Evolutionary conservation across 2,888 invertebrate species (phyloP).

Genomic region (Trichopria drosophilae): DNA sequence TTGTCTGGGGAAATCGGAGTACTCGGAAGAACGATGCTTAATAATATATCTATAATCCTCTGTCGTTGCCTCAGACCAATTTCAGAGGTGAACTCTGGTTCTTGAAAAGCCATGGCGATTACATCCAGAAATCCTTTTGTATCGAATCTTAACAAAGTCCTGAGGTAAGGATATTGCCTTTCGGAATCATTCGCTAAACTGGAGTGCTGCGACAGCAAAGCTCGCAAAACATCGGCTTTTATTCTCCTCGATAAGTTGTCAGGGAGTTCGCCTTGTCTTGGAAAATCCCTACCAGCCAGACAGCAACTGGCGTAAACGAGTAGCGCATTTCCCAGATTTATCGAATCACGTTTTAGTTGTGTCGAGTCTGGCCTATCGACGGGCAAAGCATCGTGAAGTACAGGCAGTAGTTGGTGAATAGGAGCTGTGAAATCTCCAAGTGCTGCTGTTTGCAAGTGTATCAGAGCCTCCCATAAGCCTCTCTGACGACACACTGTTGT

Average conservation of each 20-base stretch:
- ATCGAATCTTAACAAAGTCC: conserved; percentile 78
- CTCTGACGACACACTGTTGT: conserved; percentile 66
- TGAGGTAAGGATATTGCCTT: conserved; percentile 71
- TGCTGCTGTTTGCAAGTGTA: conserved; percentile 69
- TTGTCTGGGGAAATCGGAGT: conserved; percentile 49
- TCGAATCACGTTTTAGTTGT: conserved; percentile 45
- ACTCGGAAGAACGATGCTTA: conserved; percentile 70
- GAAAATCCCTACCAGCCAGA: conserved; percentile 83
- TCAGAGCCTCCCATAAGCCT: conserved; percentile 69
- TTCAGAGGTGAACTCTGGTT: conserved; percentile 75
- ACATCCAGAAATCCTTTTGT: conserved; percentile 85
- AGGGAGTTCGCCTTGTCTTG: conserved; percentile 70
- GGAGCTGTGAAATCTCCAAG: conserved; percentile 71
- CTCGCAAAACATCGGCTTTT: conserved; percentile 74
- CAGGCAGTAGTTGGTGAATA: conserved; percentile 67
- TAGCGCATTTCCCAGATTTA: conserved; percentile 76
- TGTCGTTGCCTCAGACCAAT: conserved; percentile 73
- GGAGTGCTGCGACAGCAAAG: conserved; percentile 71
- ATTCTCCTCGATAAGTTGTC: conserved; percentile 66
- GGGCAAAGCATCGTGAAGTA: conserved; percentile 58
- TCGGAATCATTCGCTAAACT: conserved; percentile 66
- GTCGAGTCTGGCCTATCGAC: conserved; percentile 18
- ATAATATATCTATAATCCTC: conserved; percentile 75
- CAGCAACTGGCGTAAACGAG: conserved; percentile 86
- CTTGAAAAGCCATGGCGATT: conserved; percentile 80